Base-by-base conservation (phyloP, 2,888 invertebrate species). In the Drosophila mimica region DNA sequence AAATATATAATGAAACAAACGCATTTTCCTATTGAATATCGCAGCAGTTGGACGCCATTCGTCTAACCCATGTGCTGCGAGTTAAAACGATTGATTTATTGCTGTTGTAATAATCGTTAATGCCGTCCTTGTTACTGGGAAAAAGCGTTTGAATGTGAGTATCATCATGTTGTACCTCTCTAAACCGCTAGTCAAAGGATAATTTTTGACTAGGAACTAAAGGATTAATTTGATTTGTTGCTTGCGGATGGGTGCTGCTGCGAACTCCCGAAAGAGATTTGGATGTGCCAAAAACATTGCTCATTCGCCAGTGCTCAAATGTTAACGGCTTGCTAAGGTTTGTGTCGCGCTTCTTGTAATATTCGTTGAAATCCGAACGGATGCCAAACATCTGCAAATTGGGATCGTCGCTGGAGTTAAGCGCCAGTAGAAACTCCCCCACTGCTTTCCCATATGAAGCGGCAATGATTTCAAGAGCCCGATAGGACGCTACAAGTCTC, bases 291-390 rank as follows among this genome's bases (percentile, higher is more conserved):
- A 72, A 57, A 9, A 76, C 46, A 52, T 78, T 79, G 87, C 95
- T 95, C 91, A 95, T 94, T 34, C 95, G 94, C 93, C 95, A 95
- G 90, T 95, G 95, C 81, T 95, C 95, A 82, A 95, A 95, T 0
- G 95, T 95, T 61, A 95, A 93, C 5, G 95, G 95, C 70, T 95
- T 96, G 70, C 96, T 96, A 63, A 98, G 94, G 83, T 96, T 95
- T 76, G 95, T 95, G 91, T 97, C 96, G 70, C 95, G 95, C 73
- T 96, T 95, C 91, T 97, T 97, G 94, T 99, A 99, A 93, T 97
- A 97, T 92, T 98, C 98, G 93, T 98, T 99, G 93, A 99, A 99
- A 94, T 99, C 98, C 66, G 99, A 94, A 4, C 99, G 95, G 91
- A 97, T 98, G 76, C 98, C 98, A 69, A 99, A 95, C 82, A 97